Percentiles rank a stretch among this genome's conserved stretches.
Conservation (phyloP, 2,113 vertebrate genomes). For the Scomber japonicus region DNA sequence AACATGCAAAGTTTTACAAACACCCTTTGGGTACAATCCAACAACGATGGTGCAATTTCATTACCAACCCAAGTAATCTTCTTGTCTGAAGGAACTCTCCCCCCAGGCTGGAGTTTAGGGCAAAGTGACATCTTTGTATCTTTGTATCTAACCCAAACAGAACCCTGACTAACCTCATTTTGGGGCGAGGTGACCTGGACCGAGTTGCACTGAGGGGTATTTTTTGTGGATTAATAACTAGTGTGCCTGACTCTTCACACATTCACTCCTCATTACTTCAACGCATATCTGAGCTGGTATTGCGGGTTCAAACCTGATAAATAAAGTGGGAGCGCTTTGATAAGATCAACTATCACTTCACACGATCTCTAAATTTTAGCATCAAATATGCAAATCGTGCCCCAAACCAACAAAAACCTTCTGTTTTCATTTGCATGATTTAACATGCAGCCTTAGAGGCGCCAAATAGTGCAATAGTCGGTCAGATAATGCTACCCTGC, state of each 20-base stretch:
- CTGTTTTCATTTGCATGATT: conserved; percentile 14
- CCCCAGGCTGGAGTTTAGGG: background rate
- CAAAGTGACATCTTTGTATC: background rate
- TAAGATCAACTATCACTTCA: background rate
- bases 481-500: background rate
- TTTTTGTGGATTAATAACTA: background rate
- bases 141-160: no score
- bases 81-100: no score
- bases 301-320: background rate
- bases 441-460: background rate
- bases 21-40: background rate
- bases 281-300: background rate
- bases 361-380: background rate
- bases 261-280: background rate
- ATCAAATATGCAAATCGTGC: conserved; percentile 28
- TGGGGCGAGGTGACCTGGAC: no score
- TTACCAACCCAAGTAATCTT: background rate
- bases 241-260: background rate
- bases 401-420: background rate
- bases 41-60: background rate
- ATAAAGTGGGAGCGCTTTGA: background rate
- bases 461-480: background rate
- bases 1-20: background rate
- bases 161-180: background rate
- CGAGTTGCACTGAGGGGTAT: background rate